Base-by-base conservation (phyloP, 1,140 invertebrate genomes). In the Mylabris phalerata region DNA sequence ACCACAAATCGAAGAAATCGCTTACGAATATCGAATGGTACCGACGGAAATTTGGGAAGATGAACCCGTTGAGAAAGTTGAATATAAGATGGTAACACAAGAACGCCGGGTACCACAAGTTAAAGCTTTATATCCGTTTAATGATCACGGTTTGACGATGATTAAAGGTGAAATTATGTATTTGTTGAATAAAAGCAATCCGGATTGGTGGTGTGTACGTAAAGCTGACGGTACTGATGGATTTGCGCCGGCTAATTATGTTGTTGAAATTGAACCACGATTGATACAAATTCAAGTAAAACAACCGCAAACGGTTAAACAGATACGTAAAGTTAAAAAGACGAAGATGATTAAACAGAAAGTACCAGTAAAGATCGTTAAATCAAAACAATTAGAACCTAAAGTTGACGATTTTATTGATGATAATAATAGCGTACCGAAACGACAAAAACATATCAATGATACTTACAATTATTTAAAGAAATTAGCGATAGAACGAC, bases 141-240 rank as follows among this genome's bases (percentile, higher is more conserved):
- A 81, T 62, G 95, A 94, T 0, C 92, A 97, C 70, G 93, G 92
- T n/a, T 93, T 98, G 78, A 82, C 85, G 24, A 93, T 97, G 82
- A 78, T 78, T 3, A 98, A 98, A 77, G 93, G 92, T 55, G 93
- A 96, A 76, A 85, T 89, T 65, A 92, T 98, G 89, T 88, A 95
- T 67, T 77, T 99, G 2, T 79, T 98, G 46, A 93, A 89, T 67
- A 95, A 96, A 77, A 97, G 93, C 1, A 98, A 98, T 75, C 83
- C 87, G 1, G 97, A 99, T 74, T 99, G 97, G 96, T 99, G 97
- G 97, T 93, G 91, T 66, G 90, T 98, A 3, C 79, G 94, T 9
- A 97, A 95, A 77, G 82, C 84, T 0, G 92, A 93, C 69, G 90
- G 94, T 0, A 83, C 84, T 0, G 95, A 98, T 69, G 96, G 96